A percentile compares a stretch with the other conserved stretches of the same genome.
Evolutionary conservation across 2,888 invertebrate species (phyloP).

Genomic region (Phymatocera aterrima): DNA sequence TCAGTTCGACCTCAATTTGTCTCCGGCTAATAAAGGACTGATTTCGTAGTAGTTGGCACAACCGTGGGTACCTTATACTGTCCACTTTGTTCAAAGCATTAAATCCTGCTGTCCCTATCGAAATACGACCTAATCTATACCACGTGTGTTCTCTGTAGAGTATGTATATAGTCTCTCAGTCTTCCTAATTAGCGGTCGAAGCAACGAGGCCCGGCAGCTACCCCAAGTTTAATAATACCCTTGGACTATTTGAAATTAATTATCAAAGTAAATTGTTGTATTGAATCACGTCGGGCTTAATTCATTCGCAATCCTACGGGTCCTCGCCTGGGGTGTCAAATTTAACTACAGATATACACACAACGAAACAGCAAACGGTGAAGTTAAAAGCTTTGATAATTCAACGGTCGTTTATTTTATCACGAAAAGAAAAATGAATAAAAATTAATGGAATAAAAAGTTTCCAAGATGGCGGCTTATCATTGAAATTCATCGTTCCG

Average conservation of each 20-base stretch:
- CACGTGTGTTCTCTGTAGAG: slow-evolving; percentile 14
- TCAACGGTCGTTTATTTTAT: slow-evolving; percentile 12
- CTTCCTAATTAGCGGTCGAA: slow-evolving; percentile 30
- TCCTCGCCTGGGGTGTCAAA: background rate
- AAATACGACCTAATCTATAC: slow-evolving; percentile 11
- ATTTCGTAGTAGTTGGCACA: slow-evolving; percentile 7
- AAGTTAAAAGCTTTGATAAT: slow-evolving; percentile 15
- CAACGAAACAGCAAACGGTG: background rate
- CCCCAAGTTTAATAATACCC: slow-evolving; percentile 33
- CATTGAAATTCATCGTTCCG: slow-evolving; percentile 19
- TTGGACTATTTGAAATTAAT: slow-evolving; percentile 29
- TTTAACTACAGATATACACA: background rate
- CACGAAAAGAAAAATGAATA: too few species aligned
- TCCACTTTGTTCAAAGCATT: slow-evolving; percentile 32
- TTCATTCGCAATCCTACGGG: background rate
- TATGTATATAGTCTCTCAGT: too few species aligned
- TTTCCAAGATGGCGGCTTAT: slow-evolving; percentile 9
- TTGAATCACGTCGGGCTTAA: slow-evolving; percentile 15
- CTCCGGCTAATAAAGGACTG: slow-evolving; percentile 27
- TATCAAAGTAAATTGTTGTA: slow-evolving; percentile 33
- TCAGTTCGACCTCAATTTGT: slow-evolving; percentile 27
- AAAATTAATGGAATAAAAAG: too few species aligned
- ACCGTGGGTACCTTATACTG: slow-evolving; percentile 21
- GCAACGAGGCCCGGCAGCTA: slow-evolving; percentile 13
- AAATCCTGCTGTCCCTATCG: slow-evolving; percentile 19